Evolutionary conservation across 1,140 invertebrate species (phyloP).

Genomic region (Drosophila miranda): DNA sequence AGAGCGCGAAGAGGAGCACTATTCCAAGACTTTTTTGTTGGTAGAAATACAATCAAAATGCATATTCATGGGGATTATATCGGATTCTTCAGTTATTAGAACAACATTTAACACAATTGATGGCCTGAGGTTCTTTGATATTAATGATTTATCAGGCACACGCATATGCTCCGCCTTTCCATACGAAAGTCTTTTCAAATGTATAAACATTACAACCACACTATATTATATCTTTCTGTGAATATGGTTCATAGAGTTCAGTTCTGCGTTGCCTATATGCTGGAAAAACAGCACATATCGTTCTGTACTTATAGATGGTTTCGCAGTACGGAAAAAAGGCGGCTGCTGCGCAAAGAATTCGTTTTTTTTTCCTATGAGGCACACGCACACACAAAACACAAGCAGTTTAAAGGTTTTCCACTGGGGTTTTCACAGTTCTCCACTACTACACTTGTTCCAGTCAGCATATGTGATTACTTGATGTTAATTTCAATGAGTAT

Average conservation of each 20-base stretch:
- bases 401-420: conserved; percentile 25
- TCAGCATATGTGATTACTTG: conserved; percentile 13
- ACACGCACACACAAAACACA: conserved; percentile 45
- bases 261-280: too few species aligned
- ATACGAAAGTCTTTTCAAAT: too few species aligned
- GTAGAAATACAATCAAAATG: conserved; percentile 6
- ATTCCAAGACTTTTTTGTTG: conserved; percentile 26
- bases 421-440: conserved; percentile 28
- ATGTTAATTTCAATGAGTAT: conserved; percentile 31
- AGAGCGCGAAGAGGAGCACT: conserved; percentile 39
- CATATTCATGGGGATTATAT: conserved; percentile 30
- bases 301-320: too few species aligned
- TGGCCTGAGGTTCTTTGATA: background rate
- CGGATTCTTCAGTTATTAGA: conserved; percentile 12
- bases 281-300: too few species aligned
- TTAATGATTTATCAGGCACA: too few species aligned
- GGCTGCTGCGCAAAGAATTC: conserved; percentile 72
- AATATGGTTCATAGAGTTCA: too few species aligned
- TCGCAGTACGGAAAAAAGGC: conserved; percentile 59
- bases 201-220: too few species aligned
- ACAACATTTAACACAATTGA: conserved; percentile 17
- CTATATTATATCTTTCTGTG: too few species aligned
- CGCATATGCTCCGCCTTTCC: too few species aligned
- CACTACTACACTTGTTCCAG: background rate
- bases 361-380: conserved; percentile 25